Conservation (phyloP, 2,797 vertebrate genomes). For the Aplochiton taeniatus region DNA sequence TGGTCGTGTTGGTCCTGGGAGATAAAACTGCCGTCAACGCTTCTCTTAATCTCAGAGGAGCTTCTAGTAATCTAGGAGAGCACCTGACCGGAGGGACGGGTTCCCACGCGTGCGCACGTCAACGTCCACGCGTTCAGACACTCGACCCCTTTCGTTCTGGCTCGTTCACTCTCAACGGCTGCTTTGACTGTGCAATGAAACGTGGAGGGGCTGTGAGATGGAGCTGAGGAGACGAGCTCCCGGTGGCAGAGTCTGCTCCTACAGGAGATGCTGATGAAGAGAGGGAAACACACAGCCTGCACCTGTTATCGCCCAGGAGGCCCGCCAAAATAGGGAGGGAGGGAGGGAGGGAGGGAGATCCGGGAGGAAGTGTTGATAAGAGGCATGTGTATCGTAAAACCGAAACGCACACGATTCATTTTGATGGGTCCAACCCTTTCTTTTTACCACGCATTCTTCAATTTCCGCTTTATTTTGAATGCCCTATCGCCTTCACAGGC, state of each 20-base stretch:
- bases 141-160: conserved; percentile 15
- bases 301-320: conserved; percentile 30
- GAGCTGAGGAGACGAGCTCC: conserved; percentile 28
- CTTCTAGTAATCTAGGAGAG: no score
- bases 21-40: no score
- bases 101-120: no score
- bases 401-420: neutral
- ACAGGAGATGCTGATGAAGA: conserved; percentile 30
- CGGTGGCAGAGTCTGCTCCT: conserved; percentile 19
- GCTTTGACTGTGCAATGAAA: conserved; percentile 41
- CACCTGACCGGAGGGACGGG: no score
- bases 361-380: neutral
- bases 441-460: no score
- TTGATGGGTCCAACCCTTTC: neutral
- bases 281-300: conserved; percentile 34
- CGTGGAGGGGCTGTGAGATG: conserved; percentile 27
- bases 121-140: no score
- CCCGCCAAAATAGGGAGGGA: conserved; percentile 21
- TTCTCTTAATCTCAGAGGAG: no score
- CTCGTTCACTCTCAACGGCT: conserved; percentile 45
- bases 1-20: no score
- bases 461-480: no score
- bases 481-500: no score
- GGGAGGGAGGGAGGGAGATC: conserved; percentile 14
- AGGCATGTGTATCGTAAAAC: neutral